A percentile compares a stretch with the other conserved stretches of the same genome.
Conservation (phyloP, 2,888 invertebrate genomes). For the Pachliopta kotzebuea region DNA sequence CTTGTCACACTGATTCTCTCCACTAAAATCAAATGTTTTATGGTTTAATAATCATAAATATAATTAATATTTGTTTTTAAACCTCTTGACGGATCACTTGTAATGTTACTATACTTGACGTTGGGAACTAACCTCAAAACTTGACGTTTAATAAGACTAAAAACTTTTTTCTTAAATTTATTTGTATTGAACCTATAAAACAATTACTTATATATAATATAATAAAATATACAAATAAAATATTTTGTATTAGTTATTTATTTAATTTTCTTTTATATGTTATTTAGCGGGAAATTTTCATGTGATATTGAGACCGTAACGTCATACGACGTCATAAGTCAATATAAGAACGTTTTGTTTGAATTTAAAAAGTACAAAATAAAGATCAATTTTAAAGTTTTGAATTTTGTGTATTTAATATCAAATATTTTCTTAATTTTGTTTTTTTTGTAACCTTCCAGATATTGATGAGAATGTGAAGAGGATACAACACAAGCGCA, state of each 20-base stretch:
- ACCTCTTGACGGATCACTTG: background rate
- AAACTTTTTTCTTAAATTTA: too few species aligned
- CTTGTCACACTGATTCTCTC: conserved; percentile 2
- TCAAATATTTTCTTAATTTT: background rate
- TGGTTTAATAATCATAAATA: too few species aligned
- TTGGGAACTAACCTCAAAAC: background rate
- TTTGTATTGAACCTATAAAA: too few species aligned
- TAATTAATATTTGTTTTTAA: conserved; percentile 2
- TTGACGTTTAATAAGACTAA: too few species aligned
- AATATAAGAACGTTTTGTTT: conserved; percentile 28
- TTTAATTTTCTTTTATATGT: background rate
- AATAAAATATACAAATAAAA: too few species aligned
- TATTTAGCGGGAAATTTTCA: conserved; percentile 4
- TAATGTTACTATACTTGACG: conserved; percentile 11
- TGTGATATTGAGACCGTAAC: background rate
- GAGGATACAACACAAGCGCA: conserved; percentile 23
- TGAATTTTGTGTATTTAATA: background rate
- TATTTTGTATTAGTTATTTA: too few species aligned
- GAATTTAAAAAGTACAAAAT: conserved; percentile 21
- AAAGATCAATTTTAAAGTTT: conserved; percentile 3
- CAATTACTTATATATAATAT: too few species aligned
- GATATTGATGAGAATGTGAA: conserved; percentile 56
- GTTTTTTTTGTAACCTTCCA: conserved; percentile 38
- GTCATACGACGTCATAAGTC: conserved; percentile 11
- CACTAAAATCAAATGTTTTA: background rate